Conservation (phyloP, 2,888 invertebrate genomes). For the Apantesis nais region DNA sequence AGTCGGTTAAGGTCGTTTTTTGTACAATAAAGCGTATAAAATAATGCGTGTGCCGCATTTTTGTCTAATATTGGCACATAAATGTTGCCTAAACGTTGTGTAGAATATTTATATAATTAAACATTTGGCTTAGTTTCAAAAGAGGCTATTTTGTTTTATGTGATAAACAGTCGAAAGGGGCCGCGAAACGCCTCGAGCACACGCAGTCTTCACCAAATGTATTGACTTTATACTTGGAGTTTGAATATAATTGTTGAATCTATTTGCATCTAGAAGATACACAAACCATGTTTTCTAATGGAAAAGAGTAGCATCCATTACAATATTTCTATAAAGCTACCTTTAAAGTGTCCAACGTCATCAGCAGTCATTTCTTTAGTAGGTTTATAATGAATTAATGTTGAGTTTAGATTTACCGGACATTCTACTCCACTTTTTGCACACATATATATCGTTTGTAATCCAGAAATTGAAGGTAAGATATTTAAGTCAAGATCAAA, state of each 20-base stretch:
- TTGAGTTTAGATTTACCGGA: too few relatives aligned
- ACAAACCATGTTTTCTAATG: neutral
- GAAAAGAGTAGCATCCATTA: neutral
- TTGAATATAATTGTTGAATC: neutral
- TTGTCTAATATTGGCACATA: conserved; percentile 44
- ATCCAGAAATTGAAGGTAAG: neutral
- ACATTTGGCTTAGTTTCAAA: conserved; percentile 43
- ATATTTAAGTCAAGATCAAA: neutral
- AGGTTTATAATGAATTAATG: too few relatives aligned
- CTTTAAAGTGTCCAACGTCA: neutral
- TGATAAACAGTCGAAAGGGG: conserved; percentile 23
- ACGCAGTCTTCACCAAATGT: conserved; percentile 3
- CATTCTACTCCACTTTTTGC: neutral
- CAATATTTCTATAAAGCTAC: neutral
- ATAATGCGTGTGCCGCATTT: conserved; percentile 25
- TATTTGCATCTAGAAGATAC: neutral
- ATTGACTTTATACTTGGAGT: neutral
- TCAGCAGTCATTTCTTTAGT: too few relatives aligned
- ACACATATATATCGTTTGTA: neutral
- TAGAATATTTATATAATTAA: conserved; percentile 42
- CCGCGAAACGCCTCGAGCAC: conserved; percentile 24
- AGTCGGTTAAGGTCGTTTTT: conserved; percentile 56
- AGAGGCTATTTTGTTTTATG: conserved; percentile 28
- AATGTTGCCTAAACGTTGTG: conserved; percentile 42
- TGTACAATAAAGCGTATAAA: conserved; percentile 31